Evolutionary conservation across 1,140 invertebrate species (phyloP).

Genomic region (Temnothorax curvispinosus): DNA sequence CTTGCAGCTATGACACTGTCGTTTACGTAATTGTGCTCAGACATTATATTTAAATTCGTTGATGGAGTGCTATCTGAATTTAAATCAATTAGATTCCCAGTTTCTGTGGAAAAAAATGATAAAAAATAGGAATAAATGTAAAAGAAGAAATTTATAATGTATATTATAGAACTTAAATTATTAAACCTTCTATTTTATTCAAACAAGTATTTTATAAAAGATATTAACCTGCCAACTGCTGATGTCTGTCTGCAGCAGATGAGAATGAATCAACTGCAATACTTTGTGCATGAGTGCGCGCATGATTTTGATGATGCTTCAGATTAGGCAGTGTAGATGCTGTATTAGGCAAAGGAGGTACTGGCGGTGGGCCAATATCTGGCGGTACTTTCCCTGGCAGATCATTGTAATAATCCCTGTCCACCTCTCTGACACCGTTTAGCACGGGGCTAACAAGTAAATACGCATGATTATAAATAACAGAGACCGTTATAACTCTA

Average conservation of each 20-base stretch:
- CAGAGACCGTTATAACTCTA: not conserved
- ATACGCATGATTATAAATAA: conserved; percentile 27
- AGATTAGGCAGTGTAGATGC: conserved; percentile 85
- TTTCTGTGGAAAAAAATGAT: conserved; percentile 81
- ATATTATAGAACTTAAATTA: not conserved
- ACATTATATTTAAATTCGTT: conserved; percentile 77
- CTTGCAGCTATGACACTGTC: conserved; percentile 86
- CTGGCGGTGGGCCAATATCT: conserved; percentile 90
- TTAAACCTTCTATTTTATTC: no score
- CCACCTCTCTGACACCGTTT: conserved; percentile 87
- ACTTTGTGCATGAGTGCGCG: conserved; percentile 74
- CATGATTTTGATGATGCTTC: conserved; percentile 83
- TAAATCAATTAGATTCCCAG: conserved; percentile 92
- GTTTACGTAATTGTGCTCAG: conserved; percentile 91
- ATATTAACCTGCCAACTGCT: conserved; percentile 83
- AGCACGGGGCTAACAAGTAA: conserved; percentile 79
- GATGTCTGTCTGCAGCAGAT: conserved; percentile 73
- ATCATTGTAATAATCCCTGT: conserved; percentile 99
- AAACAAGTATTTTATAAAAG: not conserved
- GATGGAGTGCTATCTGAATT: conserved; percentile 86
- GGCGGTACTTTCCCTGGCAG: conserved; percentile 98
- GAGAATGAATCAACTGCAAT: conserved; percentile 68
- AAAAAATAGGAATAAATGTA: not conserved
- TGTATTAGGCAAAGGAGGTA: conserved; percentile 87
- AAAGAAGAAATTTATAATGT: not conserved